A percentile compares a stretch with the other conserved stretches of the same genome.
phyloP scores from a whole-genome alignment of 2,888 invertebrate species.

The Ariolimax columbianus region DNA sequence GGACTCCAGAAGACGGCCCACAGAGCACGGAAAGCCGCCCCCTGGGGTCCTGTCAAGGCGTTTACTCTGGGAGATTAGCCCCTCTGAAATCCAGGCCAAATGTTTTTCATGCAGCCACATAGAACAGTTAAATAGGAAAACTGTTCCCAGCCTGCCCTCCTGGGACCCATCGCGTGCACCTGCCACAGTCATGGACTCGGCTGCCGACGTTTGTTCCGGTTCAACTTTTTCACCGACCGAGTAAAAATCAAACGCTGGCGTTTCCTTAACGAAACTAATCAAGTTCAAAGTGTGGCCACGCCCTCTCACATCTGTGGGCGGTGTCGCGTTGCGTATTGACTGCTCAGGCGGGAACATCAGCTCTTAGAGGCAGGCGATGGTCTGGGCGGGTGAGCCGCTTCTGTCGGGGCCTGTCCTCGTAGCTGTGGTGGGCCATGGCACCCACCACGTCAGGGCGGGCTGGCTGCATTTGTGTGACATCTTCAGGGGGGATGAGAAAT shows the following conservation, averaged over 20 bases:
- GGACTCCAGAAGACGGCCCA: not conserved
- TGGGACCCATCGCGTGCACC: conserved; percentile 28
- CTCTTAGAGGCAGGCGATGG: conserved; percentile 1
- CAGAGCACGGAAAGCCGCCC: not conserved
- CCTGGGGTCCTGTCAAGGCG: conserved; percentile 17
- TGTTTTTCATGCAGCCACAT: conserved; percentile 23
- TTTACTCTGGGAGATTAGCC: conserved; percentile 21
- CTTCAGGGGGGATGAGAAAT: not conserved
- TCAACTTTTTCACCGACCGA: conserved; percentile 36
- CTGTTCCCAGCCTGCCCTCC: not conserved
- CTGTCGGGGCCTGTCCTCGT: not conserved
- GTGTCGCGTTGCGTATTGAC: conserved; percentile 14
- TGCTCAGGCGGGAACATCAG: conserved; percentile 20
- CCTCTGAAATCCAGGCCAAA: conserved; percentile 11
- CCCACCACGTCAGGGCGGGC: not conserved
- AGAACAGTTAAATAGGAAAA: conserved; percentile 27
- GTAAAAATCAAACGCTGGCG: conserved; percentile 42
- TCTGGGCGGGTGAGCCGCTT: not conserved
- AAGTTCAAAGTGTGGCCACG: conserved; percentile 7
- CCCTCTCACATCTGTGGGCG: conserved; percentile 18
- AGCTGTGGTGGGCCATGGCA: not conserved
- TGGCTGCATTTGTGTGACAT: not conserved
- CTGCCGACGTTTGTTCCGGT: conserved; percentile 33
- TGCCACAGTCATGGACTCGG: conserved; percentile 15
- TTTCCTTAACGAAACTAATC: conserved; percentile 46